These are phyloP conservation scores for Eupithecia exiguata DNA, from an alignment of 2,888 invertebrate genomes.

Conservation along the genomic window DNA sequence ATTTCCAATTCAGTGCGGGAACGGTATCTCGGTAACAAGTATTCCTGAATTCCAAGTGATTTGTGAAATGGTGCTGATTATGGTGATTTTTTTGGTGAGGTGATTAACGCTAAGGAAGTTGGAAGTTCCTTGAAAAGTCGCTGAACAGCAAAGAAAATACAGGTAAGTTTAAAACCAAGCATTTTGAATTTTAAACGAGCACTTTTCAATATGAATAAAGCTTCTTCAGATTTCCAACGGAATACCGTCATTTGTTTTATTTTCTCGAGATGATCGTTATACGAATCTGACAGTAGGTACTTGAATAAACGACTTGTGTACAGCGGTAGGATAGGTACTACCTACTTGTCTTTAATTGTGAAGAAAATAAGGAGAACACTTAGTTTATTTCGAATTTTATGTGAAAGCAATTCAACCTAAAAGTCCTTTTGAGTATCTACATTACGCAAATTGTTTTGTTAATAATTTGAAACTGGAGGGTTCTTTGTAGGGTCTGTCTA, in stretches of 20 bases:
- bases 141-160: constrained; percentile 64
- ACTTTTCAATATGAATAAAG: constrained; percentile 64
- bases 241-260: constrained; percentile 50
- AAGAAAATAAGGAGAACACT: neutral
- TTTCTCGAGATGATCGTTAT: constrained; percentile 52
- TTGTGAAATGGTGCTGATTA: constrained; percentile 73
- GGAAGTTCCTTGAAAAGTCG: constrained; percentile 51
- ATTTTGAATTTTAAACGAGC: constrained; percentile 52
- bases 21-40: neutral
- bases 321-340: neutral
- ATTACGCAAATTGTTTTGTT: constrained; percentile 20
- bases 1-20: neutral
- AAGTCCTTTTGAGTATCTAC: constrained; percentile 29
- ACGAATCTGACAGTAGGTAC: constrained; percentile 43
- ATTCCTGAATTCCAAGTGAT: constrained; percentile 53
- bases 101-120: constrained; percentile 68
- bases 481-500: constrained; percentile 15
- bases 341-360: neutral
- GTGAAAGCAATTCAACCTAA: constrained; percentile 37
- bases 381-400: constrained; percentile 31
- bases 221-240: constrained; percentile 42
- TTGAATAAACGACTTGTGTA: constrained; percentile 45
- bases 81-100: constrained; percentile 65
- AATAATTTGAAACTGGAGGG: constrained; percentile 2
- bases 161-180: constrained; percentile 62